Conservation (phyloP, 2,888 invertebrate genomes). For the Epistrophe eligans region DNA sequence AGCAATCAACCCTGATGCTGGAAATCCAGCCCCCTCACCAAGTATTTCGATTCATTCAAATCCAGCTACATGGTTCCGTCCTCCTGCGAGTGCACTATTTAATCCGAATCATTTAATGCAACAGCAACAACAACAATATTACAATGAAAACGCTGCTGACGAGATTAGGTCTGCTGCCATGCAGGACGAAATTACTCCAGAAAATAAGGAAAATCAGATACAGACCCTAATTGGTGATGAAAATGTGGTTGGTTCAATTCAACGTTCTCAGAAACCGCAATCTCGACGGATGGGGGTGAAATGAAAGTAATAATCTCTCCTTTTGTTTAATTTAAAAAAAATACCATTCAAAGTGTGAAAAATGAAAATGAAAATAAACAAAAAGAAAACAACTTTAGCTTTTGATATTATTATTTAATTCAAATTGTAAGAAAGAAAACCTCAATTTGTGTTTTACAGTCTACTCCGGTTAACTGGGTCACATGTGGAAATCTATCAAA, state of each 20-base stretch:
- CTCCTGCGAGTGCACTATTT: constrained; percentile 1
- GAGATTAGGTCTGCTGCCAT: constrained; percentile 9
- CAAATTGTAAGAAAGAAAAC: no score
- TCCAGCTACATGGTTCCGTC: constrained; percentile 14
- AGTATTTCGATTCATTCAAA: constrained; percentile 5
- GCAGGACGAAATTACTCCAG: background rate
- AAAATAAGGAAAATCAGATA: constrained; percentile 21
- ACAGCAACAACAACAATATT: constrained; percentile 36
- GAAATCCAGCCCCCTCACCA: background rate
- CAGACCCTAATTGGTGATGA: background rate
- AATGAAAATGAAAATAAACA: background rate
- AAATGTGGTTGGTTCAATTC: background rate
- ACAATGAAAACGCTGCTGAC: constrained; percentile 23
- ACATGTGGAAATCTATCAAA: no score
- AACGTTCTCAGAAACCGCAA: constrained; percentile 11
- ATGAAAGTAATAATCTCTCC: background rate
- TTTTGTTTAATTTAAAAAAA: background rate
- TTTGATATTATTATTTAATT: no score
- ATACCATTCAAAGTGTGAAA: background rate
- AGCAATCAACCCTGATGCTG: background rate
- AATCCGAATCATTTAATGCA: constrained; percentile 16
- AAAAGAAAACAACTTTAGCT: no score
- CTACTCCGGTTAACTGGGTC: no score
- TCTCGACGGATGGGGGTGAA: background rate
- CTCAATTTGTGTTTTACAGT: no score